Evolutionary conservation across 2,113 vertebrate species (phyloP).

Genomic region (Lycocorax pyrrhopterus): DNA sequence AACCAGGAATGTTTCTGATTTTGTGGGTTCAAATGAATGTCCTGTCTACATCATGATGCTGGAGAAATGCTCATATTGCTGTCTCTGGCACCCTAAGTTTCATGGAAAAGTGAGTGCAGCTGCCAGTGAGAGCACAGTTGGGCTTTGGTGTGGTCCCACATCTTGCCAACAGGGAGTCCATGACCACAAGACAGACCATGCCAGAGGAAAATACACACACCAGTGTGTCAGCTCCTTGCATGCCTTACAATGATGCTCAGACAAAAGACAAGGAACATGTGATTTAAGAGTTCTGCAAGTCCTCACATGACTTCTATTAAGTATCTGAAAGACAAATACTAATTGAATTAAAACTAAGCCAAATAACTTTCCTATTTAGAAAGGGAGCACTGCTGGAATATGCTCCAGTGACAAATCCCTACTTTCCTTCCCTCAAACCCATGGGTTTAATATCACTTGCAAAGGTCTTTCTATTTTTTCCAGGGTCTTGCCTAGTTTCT

Average conservation of each 20-base stretch:
- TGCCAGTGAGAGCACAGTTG: background rate
- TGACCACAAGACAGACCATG: background rate
- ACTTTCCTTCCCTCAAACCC: background rate
- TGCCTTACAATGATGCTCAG: background rate
- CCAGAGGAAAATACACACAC: background rate
- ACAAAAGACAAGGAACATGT: background rate
- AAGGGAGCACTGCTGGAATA: background rate
- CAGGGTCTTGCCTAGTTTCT: background rate
- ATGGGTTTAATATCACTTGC: background rate
- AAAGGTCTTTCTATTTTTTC: background rate
- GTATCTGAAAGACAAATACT: background rate
- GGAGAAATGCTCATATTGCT: background rate
- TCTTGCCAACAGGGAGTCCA: background rate
- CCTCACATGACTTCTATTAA: background rate
- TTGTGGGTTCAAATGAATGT: background rate
- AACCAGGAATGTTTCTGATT: background rate
- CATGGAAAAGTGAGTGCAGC: accelerated
- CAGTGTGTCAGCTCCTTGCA: background rate
- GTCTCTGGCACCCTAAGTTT: background rate
- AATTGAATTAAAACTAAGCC: background rate
- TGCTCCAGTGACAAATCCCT: background rate
- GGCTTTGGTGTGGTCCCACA: background rate
- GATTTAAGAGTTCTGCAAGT: background rate
- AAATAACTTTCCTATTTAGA: background rate
- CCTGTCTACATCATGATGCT: background rate